Conservation (phyloP, 2,113 vertebrate species). For the Gadus chalcogrammus region DNA sequence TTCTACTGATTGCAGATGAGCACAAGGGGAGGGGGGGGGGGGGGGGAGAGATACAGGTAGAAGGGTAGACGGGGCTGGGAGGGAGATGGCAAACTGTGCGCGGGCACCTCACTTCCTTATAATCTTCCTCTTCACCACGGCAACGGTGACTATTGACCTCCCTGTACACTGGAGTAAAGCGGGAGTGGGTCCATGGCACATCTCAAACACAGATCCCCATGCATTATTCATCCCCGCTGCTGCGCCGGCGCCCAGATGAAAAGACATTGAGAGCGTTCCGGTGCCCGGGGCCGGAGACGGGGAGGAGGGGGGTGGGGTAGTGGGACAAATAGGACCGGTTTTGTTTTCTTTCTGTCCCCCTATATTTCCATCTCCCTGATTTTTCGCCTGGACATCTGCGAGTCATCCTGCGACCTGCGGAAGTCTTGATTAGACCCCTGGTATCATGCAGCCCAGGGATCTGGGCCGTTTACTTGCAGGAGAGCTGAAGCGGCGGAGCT, state of each 20-base stretch:
- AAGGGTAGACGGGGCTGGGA: no score
- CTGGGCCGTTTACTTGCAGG: no score
- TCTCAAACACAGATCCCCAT: conserved; percentile 37
- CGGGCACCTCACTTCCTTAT: conserved; percentile 47
- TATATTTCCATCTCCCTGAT: not conserved
- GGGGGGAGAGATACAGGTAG: not conserved
- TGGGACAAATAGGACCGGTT: conserved; percentile 34
- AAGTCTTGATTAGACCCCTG: conserved; percentile 18
- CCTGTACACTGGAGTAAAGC: conserved; percentile 50
- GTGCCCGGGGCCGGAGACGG: conserved; percentile 19
- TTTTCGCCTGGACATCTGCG: conserved; percentile 31
- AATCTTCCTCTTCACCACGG: conserved; percentile 58
- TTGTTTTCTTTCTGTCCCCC: conserved; percentile 1
- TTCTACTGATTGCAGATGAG: conserved; percentile 59
- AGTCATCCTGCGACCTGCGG: conserved; percentile 25
- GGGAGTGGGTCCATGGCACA: conserved; percentile 52
- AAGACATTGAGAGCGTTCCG: conserved; percentile 37
- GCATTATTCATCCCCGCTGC: conserved; percentile 61
- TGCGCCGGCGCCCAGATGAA: conserved; percentile 46
- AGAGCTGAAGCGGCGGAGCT: no score
- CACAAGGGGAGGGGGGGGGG: conserved; percentile 23
- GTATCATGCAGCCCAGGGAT: not conserved
- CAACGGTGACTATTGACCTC: conserved; percentile 59
- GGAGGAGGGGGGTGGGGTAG: conserved; percentile 33
- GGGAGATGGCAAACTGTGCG: conserved; percentile 25